Percentiles rank a stretch among this genome's conserved stretches.
These are phyloP conservation scores for Thymelicus acteon DNA, from an alignment of 2,888 invertebrate species.

Conservation along the genomic window DNA sequence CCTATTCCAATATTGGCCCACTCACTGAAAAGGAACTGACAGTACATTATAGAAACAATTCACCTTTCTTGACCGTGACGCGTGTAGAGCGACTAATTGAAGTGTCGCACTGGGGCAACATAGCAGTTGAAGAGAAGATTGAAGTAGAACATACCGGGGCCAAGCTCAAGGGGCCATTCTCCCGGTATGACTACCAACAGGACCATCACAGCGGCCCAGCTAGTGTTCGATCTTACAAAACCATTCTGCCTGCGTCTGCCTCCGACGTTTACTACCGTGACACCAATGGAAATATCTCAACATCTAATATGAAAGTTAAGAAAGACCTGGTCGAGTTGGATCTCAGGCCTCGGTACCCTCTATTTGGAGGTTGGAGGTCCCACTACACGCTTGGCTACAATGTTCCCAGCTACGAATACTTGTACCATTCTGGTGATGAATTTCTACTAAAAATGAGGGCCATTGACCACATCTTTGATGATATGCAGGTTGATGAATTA, in stretches of 20 bases:
- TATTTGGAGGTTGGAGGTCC: conserved; percentile 99
- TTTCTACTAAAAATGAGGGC: conserved; percentile 96
- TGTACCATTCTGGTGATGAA: conserved; percentile 91
- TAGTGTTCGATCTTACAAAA: conserved; percentile 96
- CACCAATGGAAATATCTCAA: conserved; percentile 99
- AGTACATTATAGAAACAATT: conserved; percentile 98
- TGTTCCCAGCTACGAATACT: conserved; percentile 98
- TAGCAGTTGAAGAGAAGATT: conserved; percentile 97
- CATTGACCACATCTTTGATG: conserved; percentile 98
- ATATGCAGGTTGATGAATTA: conserved; percentile 97
- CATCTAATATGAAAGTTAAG: conserved; percentile 94
- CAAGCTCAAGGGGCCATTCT: conserved; percentile 96
- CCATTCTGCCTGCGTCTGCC: conserved; percentile 93
- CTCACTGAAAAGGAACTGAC: conserved; percentile 87
- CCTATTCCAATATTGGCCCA: conserved; percentile 90
- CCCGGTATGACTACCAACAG: conserved; percentile 98
- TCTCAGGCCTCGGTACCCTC: conserved; percentile 97
- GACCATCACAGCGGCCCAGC: conserved; percentile 94
- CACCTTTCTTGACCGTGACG: conserved; percentile 97
- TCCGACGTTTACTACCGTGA: conserved; percentile 98
- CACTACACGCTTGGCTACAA: conserved; percentile 98
- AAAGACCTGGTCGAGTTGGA: conserved; percentile 98
- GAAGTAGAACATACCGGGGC: conserved; percentile 97
- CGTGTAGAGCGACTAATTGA: conserved; percentile 94
- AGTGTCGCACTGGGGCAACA: conserved; percentile 99